Conservation (phyloP, 2,113 vertebrate genomes). For the Martes martes region DNA sequence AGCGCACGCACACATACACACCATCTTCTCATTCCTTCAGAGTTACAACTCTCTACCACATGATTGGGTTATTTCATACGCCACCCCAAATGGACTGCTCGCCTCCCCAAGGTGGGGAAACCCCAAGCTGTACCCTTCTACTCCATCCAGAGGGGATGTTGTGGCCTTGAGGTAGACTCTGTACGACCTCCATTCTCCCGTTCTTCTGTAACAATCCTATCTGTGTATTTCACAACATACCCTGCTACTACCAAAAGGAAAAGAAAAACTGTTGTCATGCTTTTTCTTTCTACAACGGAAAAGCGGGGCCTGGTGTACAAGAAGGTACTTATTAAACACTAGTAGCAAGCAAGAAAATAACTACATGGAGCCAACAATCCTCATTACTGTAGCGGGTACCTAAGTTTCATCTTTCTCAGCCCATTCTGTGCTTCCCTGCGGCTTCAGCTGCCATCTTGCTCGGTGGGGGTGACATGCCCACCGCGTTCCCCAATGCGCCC, state of each 20-base stretch:
- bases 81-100: not conserved
- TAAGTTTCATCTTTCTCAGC: not conserved
- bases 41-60: not conserved
- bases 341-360: not conserved
- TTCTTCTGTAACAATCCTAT: not conserved
- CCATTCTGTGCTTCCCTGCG: not conserved
- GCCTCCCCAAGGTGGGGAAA: not conserved
- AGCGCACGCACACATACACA: not conserved
- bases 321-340: not conserved
- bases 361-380: not conserved
- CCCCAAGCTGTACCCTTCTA: not conserved
- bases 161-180: not conserved
- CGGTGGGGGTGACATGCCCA: not conserved
- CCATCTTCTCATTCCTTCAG: not conserved
- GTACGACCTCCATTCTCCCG: not conserved
- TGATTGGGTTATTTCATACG: not conserved
- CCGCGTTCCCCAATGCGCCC: not conserved
- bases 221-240: not conserved
- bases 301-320: not conserved
- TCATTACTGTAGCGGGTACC: not conserved
- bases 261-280: not conserved
- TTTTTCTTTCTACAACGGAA: not conserved
- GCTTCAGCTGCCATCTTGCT: not conserved
- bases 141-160: not conserved
- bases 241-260: not conserved